phyloP scores from a whole-genome alignment of 2,888 invertebrate genomes.

The Heliconius aoede region DNA sequence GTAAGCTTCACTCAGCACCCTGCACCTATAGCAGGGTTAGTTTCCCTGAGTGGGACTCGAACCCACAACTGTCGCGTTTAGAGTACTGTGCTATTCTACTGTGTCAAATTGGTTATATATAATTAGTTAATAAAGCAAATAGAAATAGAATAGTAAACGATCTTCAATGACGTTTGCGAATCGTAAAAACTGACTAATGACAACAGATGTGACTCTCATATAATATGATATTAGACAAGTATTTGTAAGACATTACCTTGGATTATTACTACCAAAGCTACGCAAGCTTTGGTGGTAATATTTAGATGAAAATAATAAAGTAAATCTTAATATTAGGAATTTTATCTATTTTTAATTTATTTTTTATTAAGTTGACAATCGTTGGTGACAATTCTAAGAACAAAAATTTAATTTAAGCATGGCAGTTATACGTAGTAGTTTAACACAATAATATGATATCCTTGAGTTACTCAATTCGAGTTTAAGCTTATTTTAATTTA shows the following conservation, averaged over 20 bases:
- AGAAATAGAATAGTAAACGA: conserved; percentile 30
- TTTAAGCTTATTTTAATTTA: no score
- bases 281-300: no score
- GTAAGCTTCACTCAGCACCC: background rate
- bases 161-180: conserved; percentile 35
- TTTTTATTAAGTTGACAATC: no score
- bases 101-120: background rate
- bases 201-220: conserved; percentile 34
- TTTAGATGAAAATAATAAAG: no score
- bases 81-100: background rate
- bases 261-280: no score
- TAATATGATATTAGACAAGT: conserved; percentile 22
- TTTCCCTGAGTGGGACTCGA: background rate
- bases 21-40: background rate
- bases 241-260: background rate
- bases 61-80: background rate
- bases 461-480: no score
- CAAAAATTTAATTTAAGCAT: no score
- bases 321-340: no score
- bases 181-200: conserved; percentile 44
- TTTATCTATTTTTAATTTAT: no score
- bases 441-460: no score
- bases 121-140: conserved; percentile 24
- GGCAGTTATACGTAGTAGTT: no score
- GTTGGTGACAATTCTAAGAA: no score